phyloP scores from a whole-genome alignment of 2,888 invertebrate genomes.

The Papilio demoleus region DNA sequence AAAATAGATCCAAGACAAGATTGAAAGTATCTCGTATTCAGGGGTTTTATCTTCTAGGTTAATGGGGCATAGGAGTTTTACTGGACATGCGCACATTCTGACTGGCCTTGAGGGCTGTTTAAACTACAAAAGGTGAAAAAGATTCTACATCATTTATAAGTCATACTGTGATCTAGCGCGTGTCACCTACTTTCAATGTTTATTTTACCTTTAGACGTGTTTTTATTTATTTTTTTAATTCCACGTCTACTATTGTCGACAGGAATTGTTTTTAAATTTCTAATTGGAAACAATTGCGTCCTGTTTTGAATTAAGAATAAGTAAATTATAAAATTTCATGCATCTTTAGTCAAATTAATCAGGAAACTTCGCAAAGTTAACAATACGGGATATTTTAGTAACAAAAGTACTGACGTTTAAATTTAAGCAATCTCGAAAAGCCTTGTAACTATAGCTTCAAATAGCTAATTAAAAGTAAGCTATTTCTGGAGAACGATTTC shows the following conservation, averaged over 20 bases:
- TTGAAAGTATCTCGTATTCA: conserved; percentile 22
- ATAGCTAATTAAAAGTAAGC: background rate
- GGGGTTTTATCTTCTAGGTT: conserved; percentile 26
- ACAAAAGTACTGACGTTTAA: background rate
- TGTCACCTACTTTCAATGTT: conserved; percentile 11
- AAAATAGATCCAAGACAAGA: background rate
- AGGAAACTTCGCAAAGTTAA: background rate
- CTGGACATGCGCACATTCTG: conserved; percentile 20
- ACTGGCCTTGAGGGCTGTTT: background rate
- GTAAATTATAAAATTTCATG: background rate
- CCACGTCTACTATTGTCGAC: too few species aligned
- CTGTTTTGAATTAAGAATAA: background rate
- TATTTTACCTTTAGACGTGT: background rate
- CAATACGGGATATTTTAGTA: background rate
- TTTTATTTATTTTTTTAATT: background rate
- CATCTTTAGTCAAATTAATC: background rate
- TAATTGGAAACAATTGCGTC: too few species aligned
- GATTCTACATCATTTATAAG: conserved; percentile 1
- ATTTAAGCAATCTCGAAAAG: background rate
- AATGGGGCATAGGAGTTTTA: conserved; percentile 25
- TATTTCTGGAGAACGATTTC: background rate
- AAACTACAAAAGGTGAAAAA: background rate
- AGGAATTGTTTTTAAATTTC: too few species aligned
- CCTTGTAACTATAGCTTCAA: background rate
- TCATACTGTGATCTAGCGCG: background rate